Evolutionary conservation across 2,797 vertebrate genomes (phyloP).

Genomic region (Graptemys geographica): DNA sequence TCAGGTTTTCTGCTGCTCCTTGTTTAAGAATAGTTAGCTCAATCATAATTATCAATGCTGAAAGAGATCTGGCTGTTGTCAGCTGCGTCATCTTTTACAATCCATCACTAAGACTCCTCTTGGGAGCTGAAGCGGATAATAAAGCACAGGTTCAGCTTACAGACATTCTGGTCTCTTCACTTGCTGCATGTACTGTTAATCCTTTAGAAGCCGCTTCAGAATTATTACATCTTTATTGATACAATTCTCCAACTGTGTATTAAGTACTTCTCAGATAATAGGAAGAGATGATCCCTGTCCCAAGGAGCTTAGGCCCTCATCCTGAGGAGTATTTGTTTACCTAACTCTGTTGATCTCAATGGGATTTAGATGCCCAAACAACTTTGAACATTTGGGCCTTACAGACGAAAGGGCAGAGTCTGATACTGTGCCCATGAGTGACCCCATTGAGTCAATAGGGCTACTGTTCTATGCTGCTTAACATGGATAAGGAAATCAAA

Average conservation of each 20-base stretch:
- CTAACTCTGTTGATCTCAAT: neutral
- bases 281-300: neutral
- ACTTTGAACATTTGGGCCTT: neutral
- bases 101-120: neutral
- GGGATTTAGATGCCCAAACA: neutral
- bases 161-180: neutral
- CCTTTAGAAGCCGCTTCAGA: neutral
- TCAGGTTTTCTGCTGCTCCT: neutral
- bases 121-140: neutral
- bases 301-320: neutral
- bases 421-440: neutral
- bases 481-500: neutral
- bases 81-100: neutral
- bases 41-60: neutral
- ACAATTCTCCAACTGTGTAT: neutral
- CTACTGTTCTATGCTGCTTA: neutral
- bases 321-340: neutral
- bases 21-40: neutral
- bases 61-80: neutral
- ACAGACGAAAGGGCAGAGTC: neutral
- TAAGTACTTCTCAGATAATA: neutral
- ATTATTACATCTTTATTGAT: neutral
- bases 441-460: neutral
- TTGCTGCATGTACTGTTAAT: neutral
- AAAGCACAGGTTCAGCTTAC: neutral